These are phyloP conservation scores for Griposia aprilina DNA, from an alignment of 2,888 invertebrate genomes.

Conservation along the genomic window DNA sequence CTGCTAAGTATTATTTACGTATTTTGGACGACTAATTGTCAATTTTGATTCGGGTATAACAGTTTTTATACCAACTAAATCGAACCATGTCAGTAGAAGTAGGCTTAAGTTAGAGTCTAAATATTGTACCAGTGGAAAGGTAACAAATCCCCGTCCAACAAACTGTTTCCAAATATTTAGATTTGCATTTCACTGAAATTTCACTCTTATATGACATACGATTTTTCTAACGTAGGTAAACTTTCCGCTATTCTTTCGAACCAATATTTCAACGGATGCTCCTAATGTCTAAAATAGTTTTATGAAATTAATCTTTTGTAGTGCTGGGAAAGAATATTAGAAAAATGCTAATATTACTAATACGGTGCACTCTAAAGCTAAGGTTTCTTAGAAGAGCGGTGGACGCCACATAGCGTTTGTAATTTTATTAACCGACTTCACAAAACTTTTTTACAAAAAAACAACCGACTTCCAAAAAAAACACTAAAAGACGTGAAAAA, in stretches of 20 bases:
- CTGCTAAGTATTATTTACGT: background rate
- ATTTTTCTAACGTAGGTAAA: background rate
- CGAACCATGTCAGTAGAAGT: background rate
- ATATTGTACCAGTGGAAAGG: background rate
- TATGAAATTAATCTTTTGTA: background rate
- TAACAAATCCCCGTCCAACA: background rate
- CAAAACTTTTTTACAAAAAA: no score
- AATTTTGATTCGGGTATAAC: background rate
- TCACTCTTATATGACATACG: background rate
- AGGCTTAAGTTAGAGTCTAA: background rate
- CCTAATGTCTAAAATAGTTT: background rate
- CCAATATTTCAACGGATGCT: background rate
- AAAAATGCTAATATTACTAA: background rate
- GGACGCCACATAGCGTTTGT: no score
- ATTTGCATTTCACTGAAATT: background rate
- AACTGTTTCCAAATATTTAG: conserved; percentile 1
- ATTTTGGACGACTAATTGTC: background rate
- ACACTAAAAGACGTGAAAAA: no score
- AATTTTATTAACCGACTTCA: no score
- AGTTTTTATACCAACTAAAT: background rate
- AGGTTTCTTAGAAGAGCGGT: background rate
- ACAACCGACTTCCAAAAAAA: no score
- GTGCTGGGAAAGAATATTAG: background rate
- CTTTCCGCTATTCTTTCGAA: no score
- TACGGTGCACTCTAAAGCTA: background rate